Conservation (phyloP, 2,113 vertebrate genomes). For the Catharus minimus region DNA sequence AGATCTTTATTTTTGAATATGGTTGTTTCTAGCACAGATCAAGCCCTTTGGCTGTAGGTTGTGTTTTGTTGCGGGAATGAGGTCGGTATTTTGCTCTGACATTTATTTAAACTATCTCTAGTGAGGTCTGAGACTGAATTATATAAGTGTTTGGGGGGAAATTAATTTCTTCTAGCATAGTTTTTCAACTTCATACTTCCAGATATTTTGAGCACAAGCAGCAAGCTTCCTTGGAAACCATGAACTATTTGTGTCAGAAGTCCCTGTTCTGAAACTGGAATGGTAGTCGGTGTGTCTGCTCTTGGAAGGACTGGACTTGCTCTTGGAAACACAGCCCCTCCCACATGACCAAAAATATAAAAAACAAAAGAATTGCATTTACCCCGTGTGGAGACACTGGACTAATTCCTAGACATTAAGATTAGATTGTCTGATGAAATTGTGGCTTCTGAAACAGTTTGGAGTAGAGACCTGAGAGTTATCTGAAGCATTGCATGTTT, state of each 20-base stretch:
- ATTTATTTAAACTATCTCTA: not conserved
- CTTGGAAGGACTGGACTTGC: not conserved
- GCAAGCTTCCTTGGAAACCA: constrained; percentile 22
- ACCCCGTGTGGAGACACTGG: not conserved
- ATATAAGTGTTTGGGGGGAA: not conserved
- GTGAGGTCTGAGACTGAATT: not conserved
- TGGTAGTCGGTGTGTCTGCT: not conserved
- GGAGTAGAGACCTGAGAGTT: not conserved
- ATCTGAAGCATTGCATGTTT: not conserved
- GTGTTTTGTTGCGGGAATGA: not conserved
- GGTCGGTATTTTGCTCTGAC: not conserved
- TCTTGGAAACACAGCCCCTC: not conserved
- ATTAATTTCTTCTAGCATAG: not conserved
- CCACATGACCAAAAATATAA: not conserved
- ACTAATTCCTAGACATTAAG: not conserved
- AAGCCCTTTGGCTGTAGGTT: not conserved
- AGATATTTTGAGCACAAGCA: constrained; percentile 28
- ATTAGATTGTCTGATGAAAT: not conserved
- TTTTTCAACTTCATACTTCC: not conserved
- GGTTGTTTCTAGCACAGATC: not conserved
- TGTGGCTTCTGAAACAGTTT: not conserved
- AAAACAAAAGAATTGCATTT: not conserved
- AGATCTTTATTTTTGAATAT: not conserved
- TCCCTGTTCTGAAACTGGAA: not conserved
- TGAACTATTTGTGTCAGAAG: not conserved